Evolutionary conservation across 2,888 invertebrate species (phyloP).

Genomic region (Hedychridium roseum): DNA sequence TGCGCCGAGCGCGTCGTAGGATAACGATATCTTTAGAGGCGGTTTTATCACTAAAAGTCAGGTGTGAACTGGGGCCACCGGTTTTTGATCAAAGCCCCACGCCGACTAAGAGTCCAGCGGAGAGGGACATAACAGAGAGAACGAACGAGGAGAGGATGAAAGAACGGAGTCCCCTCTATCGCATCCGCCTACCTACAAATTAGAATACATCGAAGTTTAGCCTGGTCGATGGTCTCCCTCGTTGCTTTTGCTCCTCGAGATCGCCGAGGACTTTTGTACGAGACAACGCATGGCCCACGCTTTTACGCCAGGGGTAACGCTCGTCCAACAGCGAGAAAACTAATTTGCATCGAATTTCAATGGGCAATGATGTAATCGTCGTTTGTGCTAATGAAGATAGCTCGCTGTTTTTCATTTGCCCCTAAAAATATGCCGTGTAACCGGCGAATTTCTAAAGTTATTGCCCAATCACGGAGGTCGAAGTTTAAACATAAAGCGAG

Average conservation of each 20-base stretch:
- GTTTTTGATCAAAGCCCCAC: slow-evolving; percentile 34
- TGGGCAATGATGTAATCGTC: too few relatives aligned
- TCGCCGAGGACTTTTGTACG: background rate
- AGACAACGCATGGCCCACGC: slow-evolving; percentile 3
- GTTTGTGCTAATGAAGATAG: too few relatives aligned
- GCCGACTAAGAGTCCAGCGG: slow-evolving; percentile 12
- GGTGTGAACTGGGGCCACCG: slow-evolving; percentile 50
- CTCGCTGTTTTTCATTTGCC: too few relatives aligned
- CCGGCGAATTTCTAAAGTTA: too few relatives aligned
- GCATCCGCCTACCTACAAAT: slow-evolving; percentile 22
- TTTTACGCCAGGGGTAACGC: background rate
- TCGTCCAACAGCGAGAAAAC: slow-evolving; percentile 12
- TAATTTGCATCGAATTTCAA: slow-evolving; percentile 33
- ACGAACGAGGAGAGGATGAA: too few relatives aligned
- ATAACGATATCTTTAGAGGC: slow-evolving; percentile 49
- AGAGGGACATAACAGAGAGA: too few relatives aligned
- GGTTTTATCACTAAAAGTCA: slow-evolving; percentile 49
- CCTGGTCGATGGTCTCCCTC: slow-evolving; percentile 2
- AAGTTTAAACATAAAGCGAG: too few relatives aligned
- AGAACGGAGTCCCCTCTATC: slow-evolving; percentile 4
- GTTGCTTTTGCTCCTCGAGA: slow-evolving; percentile 2
- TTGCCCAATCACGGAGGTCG: too few relatives aligned
- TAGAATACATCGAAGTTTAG: slow-evolving; percentile 26
- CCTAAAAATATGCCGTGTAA: too few relatives aligned
- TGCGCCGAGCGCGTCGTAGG: slow-evolving; percentile 13